Conservation (phyloP, 2,888 invertebrate genomes). For the Dynastes tityus region DNA sequence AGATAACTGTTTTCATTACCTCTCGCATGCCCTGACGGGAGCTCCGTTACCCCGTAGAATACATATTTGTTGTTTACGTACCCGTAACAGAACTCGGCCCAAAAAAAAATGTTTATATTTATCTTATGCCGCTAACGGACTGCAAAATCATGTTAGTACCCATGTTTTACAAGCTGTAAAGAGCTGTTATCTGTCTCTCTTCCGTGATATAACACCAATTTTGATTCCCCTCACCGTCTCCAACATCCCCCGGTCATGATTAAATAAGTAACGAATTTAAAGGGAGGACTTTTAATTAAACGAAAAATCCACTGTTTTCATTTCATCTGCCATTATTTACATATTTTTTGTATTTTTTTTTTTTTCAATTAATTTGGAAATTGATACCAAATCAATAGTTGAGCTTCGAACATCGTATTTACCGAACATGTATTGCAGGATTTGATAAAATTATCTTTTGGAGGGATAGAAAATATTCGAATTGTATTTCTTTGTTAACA, state of each 20-base stretch:
- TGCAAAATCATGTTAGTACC: background rate
- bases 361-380: slow-evolving; percentile 3
- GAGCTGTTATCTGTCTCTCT: background rate
- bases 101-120: slow-evolving; percentile 37
- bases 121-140: slow-evolving; percentile 25
- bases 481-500: too few relatives aligned
- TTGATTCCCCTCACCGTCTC: background rate
- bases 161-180: slow-evolving; percentile 22
- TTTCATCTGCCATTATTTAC: slow-evolving; percentile 17
- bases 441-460: background rate
- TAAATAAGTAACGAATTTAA: slow-evolving; percentile 27
- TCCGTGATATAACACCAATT: background rate
- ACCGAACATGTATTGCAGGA: background rate
- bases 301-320: slow-evolving; percentile 11
- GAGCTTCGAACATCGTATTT: background rate
- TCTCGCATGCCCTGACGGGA: background rate
- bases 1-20: slow-evolving; percentile 55
- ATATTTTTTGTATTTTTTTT: background rate
- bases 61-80: slow-evolving; percentile 4
- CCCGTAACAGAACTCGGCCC: background rate
- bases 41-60: background rate
- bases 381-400: slow-evolving; percentile 6
- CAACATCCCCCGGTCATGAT: background rate
- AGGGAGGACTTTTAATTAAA: slow-evolving; percentile 12
- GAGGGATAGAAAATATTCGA: too few relatives aligned